A percentile compares a stretch with the other conserved stretches of the same genome.
phyloP scores from a whole-genome alignment of 2,888 invertebrate species.

The Meta bourneti region DNA sequence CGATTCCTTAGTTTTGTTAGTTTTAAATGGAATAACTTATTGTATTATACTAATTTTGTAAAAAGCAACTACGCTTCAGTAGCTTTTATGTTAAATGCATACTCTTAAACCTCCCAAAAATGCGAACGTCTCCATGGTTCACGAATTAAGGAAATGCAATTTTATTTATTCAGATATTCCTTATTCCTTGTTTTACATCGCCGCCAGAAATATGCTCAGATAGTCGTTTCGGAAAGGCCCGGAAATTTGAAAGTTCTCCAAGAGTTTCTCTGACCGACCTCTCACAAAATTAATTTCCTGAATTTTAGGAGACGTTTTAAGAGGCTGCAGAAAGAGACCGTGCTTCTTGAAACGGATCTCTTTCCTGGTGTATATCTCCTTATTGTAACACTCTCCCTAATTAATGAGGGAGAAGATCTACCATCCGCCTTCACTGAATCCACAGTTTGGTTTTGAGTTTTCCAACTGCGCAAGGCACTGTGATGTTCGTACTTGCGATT shows the following conservation, averaged over 20 bases:
- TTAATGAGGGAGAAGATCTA: neutral
- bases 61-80: too few relatives aligned
- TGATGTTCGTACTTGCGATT: too few relatives aligned
- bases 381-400: neutral
- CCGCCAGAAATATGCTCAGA: neutral
- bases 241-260: neutral
- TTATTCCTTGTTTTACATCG: neutral
- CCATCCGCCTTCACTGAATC: neutral
- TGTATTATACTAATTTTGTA: too few relatives aligned
- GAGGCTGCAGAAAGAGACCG: neutral
- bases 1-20: too few relatives aligned
- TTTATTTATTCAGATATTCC: neutral
- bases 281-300: neutral
- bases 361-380: neutral
- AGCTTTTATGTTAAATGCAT: too few relatives aligned
- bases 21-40: too few relatives aligned
- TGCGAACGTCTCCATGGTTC: neutral
- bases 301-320: neutral
- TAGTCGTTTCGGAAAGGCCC: neutral
- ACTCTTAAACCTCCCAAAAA: neutral
- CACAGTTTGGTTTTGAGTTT: neutral
- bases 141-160: neutral
- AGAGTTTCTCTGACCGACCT: neutral
- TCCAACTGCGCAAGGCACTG: neutral
- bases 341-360: neutral